Evolutionary conservation across 2,797 vertebrate species (phyloP).

Genomic region (Neopelma chrysocephalum): DNA sequence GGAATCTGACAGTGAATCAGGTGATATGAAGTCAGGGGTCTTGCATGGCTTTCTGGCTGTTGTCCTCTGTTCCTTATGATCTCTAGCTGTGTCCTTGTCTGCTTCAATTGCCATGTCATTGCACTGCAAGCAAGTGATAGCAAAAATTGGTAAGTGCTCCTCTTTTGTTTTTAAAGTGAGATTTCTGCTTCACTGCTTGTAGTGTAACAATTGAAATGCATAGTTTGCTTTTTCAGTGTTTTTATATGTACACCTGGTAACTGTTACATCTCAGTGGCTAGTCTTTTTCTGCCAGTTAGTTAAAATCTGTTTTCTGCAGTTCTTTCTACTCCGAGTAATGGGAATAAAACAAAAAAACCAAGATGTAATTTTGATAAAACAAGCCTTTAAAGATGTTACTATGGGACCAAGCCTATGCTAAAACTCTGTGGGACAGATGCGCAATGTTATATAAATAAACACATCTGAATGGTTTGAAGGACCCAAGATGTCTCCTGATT

Average conservation of each 20-base stretch:
- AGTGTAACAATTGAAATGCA: neutral
- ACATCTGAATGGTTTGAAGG: neutral
- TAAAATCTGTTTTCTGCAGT: neutral
- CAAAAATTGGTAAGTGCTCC: neutral
- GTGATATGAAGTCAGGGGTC: neutral
- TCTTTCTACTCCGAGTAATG: neutral
- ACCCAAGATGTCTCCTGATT: neutral
- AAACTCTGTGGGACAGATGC: neutral
- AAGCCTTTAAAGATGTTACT: neutral
- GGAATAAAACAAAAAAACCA: neutral
- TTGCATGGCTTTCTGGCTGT: neutral
- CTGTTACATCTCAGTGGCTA: neutral
- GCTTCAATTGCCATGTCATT: neutral
- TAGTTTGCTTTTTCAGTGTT: neutral
- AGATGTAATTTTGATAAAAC: neutral
- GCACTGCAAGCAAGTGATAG: neutral
- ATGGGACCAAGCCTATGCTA: neutral
- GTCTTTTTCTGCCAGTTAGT: neutral
- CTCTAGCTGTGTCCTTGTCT: neutral
- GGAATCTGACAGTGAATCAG: neutral
- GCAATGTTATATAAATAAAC: neutral
- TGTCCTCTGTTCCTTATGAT: neutral
- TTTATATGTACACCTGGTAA: neutral
- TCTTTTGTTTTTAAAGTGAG: slow-evolving; percentile 6
- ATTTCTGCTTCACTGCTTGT: neutral